phyloP scores from a whole-genome alignment of 2,113 vertebrate species.

The Mus spicilegus region DNA sequence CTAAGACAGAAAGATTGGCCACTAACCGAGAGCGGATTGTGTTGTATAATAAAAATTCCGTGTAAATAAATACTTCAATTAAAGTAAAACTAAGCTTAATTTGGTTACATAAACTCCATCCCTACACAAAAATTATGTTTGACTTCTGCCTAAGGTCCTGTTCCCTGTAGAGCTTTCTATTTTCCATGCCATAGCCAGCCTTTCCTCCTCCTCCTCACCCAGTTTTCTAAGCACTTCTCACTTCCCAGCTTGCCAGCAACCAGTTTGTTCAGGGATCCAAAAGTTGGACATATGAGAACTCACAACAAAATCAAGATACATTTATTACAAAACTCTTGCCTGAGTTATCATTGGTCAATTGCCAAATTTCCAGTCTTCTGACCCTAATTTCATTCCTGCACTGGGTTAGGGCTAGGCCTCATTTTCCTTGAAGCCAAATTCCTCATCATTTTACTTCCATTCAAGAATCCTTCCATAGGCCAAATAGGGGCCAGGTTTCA shows the following conservation, averaged over 20 bases:
- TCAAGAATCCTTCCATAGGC: slow-evolving; percentile 23
- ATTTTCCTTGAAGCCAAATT: slow-evolving; percentile 33
- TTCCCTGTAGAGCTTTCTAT: background rate
- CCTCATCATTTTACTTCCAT: slow-evolving; percentile 29
- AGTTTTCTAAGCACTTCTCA: background rate
- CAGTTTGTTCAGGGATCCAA: slow-evolving; percentile 2
- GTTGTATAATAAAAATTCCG: background rate
- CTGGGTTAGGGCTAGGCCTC: background rate
- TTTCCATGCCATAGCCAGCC: slow-evolving; percentile 29
- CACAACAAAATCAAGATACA: background rate
- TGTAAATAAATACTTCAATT: background rate
- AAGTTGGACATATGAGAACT: slow-evolving; percentile 41
- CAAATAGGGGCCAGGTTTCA: slow-evolving; percentile 21
- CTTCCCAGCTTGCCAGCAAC: background rate
- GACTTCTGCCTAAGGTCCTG: background rate
- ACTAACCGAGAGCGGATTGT: background rate
- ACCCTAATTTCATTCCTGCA: slow-evolving; percentile 16
- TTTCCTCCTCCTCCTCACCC: background rate
- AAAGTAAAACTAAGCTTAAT: background rate
- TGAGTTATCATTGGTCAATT: slow-evolving; percentile 41
- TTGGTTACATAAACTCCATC: slow-evolving; percentile 22
- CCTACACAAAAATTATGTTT: slow-evolving; percentile 25
- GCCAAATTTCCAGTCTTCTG: background rate
- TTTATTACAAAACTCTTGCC: slow-evolving; percentile 6
- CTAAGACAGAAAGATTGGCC: background rate